These are phyloP conservation scores for Oedothorax gibbosus DNA, from an alignment of 1,140 invertebrate species.

Conservation along the genomic window DNA sequence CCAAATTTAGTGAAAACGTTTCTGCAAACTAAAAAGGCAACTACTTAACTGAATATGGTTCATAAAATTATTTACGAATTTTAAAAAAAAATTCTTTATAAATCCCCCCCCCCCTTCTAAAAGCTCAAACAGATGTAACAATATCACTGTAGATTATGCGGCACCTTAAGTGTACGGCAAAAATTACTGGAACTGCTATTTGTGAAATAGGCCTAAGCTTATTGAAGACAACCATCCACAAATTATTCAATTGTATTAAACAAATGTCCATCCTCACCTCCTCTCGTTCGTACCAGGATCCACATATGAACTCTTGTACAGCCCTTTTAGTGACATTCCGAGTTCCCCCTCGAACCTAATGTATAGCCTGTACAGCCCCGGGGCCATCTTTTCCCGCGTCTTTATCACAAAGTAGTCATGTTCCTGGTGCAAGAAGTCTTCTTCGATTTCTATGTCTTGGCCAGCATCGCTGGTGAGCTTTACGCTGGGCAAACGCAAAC, in stretches of 20 bases:
- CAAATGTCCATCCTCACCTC: conserved; percentile 70
- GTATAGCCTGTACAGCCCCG: conserved; percentile 48
- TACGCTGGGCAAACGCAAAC: conserved; percentile 23
- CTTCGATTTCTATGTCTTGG: conserved; percentile 63
- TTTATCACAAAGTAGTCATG: conserved; percentile 79
- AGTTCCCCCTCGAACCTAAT: conserved; percentile 78
- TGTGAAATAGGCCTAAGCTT: too few relatives aligned
- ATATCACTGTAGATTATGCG: too few relatives aligned
- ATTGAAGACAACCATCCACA: too few relatives aligned
- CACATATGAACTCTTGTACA: conserved; percentile 82
- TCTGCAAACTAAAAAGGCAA: too few relatives aligned
- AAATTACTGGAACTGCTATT: too few relatives aligned
- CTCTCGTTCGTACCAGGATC: conserved; percentile 72
- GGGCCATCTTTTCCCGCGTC: conserved; percentile 70
- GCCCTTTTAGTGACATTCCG: conserved; percentile 77
- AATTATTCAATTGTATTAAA: too few relatives aligned
- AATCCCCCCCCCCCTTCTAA: too few relatives aligned
- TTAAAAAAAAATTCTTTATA: too few relatives aligned
- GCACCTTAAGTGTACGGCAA: background rate
- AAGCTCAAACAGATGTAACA: too few relatives aligned
- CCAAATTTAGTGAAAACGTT: too few relatives aligned
- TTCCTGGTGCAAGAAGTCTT: conserved; percentile 71
- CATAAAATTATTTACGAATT: too few relatives aligned
- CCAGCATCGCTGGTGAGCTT: background rate
- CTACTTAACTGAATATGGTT: too few relatives aligned